These are phyloP conservation scores for Xanthia icteritia DNA, from an alignment of 2,888 invertebrate genomes.

Conservation along the genomic window DNA sequence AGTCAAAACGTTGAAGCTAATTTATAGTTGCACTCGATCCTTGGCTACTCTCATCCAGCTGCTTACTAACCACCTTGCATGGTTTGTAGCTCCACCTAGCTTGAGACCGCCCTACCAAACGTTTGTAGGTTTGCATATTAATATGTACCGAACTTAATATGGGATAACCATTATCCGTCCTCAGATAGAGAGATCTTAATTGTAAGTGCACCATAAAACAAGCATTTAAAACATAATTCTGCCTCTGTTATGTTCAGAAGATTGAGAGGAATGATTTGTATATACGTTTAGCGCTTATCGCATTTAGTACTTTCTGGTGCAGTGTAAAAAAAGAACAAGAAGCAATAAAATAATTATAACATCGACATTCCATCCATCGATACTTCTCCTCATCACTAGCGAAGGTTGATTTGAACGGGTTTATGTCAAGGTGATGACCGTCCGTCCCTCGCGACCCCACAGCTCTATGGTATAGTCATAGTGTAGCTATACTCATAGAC, in stretches of 20 bases:
- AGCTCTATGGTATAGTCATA: conserved; percentile 24
- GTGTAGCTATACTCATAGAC: conserved; percentile 5
- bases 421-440: conserved; percentile 65
- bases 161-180: neutral
- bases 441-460: conserved; percentile 53
- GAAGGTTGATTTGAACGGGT: conserved; percentile 64
- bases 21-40: neutral
- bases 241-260: neutral
- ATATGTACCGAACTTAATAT: neutral
- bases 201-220: neutral
- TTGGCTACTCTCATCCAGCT: neutral
- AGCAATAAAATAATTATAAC: neutral
- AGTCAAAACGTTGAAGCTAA: neutral
- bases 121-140: too few relatives aligned
- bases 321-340: too few relatives aligned
- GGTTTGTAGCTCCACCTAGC: neutral
- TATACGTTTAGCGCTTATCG: too few relatives aligned
- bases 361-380: conserved; percentile 45
- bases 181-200: neutral
- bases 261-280: neutral
- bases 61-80: neutral
- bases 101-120: neutral
- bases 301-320: too few relatives aligned
- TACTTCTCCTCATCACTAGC: conserved; percentile 52
- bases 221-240: neutral